phyloP scores from a whole-genome alignment of 2,888 invertebrate species.

The Cerastis leucographa region DNA sequence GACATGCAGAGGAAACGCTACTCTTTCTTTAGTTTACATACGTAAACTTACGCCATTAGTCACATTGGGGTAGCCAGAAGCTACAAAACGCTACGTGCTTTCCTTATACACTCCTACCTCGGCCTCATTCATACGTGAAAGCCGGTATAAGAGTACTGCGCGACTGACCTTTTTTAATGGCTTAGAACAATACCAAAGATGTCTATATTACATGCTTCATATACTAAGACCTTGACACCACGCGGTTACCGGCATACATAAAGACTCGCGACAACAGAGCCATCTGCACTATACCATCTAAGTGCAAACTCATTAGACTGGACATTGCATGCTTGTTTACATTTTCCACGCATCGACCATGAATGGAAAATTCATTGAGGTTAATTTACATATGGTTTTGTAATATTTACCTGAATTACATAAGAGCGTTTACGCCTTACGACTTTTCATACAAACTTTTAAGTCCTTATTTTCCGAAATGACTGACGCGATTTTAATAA shows the following conservation, averaged over 20 bases:
- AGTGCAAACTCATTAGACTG: slow-evolving; percentile 32
- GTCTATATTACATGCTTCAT: slow-evolving; percentile 13
- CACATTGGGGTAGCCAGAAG: not conserved
- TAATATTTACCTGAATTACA: slow-evolving; percentile 81
- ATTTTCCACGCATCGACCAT: slow-evolving; percentile 30
- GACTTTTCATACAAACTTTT: no score
- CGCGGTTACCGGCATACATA: slow-evolving; percentile 10
- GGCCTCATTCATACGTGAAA: not conserved
- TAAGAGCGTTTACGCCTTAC: no score
- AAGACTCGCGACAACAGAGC: slow-evolving; percentile 2
- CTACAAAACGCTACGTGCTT: not conserved
- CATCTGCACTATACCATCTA: slow-evolving; percentile 28
- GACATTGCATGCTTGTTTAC: slow-evolving; percentile 46
- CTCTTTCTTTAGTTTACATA: no score
- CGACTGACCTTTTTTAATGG: slow-evolving; percentile 6
- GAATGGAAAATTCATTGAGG: slow-evolving; percentile 38
- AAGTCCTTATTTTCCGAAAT: no score
- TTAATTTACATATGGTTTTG: slow-evolving; percentile 34
- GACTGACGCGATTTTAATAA: no score
- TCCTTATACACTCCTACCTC: not conserved
- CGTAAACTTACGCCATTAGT: not conserved
- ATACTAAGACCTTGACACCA: slow-evolving; percentile 32
- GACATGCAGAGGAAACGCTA: not conserved
- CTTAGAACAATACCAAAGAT: slow-evolving; percentile 15
- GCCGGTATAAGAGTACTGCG: not conserved